phyloP scores from a whole-genome alignment of 1,140 invertebrate species.

The Drosophila malerkotliana region DNA sequence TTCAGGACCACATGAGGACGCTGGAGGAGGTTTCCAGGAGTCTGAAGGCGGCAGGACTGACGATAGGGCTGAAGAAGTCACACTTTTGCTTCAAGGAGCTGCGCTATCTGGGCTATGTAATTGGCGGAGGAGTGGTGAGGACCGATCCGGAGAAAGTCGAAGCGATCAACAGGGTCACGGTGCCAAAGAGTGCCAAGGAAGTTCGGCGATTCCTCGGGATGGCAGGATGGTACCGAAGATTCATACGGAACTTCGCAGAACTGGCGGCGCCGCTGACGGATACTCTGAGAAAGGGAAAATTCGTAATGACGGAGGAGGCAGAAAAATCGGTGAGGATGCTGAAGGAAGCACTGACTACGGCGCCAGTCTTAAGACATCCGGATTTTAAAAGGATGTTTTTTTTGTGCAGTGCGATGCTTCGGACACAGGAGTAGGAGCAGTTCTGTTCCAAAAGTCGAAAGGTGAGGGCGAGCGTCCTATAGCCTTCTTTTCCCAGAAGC shows the following conservation, averaged over 20 bases:
- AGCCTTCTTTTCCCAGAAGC: slow-evolving; percentile 3
- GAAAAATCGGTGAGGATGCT: neutral
- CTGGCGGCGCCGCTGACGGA: slow-evolving; percentile 12
- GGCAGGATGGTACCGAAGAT: slow-evolving; percentile 24
- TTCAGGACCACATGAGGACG: too few relatives aligned
- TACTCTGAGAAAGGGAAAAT: slow-evolving; percentile 1
- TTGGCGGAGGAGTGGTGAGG: slow-evolving; percentile 15
- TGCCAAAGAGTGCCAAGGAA: slow-evolving; percentile 10
- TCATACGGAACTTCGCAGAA: slow-evolving; percentile 13
- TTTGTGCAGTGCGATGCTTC: slow-evolving; percentile 7
- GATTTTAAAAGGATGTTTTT: slow-evolving; percentile 6
- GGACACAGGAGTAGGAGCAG: neutral
- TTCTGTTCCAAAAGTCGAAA: neutral
- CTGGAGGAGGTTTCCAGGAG: too few relatives aligned
- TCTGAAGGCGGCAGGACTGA: too few relatives aligned
- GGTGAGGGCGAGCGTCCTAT: neutral
- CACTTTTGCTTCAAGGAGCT: too few relatives aligned
- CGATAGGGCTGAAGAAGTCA: too few relatives aligned
- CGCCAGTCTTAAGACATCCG: neutral
- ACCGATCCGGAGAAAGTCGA: slow-evolving; percentile 44
- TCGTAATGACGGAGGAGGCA: too few relatives aligned
- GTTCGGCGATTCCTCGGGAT: slow-evolving; percentile 18
- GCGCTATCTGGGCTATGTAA: neutral
- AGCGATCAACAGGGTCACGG: slow-evolving; percentile 24
- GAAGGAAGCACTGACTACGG: neutral